Evolutionary conservation across 1,140 invertebrate species (phyloP).

Genomic region (Kradibia gibbosae): DNA sequence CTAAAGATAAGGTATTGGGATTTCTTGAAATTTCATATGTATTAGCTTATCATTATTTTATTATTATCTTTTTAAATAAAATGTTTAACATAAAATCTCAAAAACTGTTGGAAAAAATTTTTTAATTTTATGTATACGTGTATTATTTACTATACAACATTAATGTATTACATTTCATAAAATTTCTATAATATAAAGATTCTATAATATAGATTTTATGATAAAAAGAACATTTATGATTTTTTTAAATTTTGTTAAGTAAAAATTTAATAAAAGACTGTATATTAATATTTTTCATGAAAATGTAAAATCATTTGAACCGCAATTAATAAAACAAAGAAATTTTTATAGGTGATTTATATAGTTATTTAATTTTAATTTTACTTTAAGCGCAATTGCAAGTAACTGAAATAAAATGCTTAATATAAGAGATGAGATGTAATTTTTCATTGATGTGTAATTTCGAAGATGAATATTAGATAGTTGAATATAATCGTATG

Average conservation of each 20-base stretch:
- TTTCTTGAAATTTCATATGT: neutral
- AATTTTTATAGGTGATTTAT: too few species aligned
- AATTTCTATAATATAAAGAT: neutral
- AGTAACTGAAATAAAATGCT: neutral
- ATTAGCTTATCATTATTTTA: conserved; percentile 42
- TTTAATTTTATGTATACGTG: too few species aligned
- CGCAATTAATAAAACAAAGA: too few species aligned
- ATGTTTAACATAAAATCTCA: neutral
- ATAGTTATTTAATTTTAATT: too few species aligned
- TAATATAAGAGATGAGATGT: too few species aligned
- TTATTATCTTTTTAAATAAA: conserved; percentile 25
- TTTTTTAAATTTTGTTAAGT: too few species aligned
- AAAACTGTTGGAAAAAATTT: neutral
- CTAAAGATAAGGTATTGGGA: neutral
- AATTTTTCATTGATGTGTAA: neutral
- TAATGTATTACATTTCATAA: conserved; percentile 47
- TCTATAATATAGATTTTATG: too few species aligned
- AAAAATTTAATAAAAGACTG: too few species aligned
- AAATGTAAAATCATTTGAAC: too few species aligned
- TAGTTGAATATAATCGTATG: conserved; percentile 2
- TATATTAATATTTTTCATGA: too few species aligned
- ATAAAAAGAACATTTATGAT: too few species aligned
- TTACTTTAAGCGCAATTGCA: neutral
- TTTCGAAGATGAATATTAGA: conserved; percentile 6
- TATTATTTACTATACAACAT: neutral